These are phyloP conservation scores for Melipona bicolor DNA, from an alignment of 2,888 invertebrate genomes.

Conservation along the genomic window DNA sequence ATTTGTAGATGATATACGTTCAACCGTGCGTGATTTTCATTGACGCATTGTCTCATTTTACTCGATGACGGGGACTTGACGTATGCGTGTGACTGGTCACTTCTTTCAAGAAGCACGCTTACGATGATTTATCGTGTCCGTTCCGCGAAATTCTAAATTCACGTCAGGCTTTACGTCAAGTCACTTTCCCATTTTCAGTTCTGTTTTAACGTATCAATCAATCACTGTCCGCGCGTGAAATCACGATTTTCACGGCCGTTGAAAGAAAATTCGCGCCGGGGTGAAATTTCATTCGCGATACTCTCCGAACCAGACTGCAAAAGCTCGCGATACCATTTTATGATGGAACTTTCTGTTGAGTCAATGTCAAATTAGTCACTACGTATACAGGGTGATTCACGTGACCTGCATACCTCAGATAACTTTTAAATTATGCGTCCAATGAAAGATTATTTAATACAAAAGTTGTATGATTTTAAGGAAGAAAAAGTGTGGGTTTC, in stretches of 20 bases:
- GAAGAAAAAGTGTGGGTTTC: no score
- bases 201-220: not conserved
- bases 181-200: not conserved
- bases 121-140: not conserved
- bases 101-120: not conserved
- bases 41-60: not conserved
- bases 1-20: no score
- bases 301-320: no score
- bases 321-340: no score
- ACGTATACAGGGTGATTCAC: no score
- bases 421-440: no score
- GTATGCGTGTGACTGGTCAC: not conserved
- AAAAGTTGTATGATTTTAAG: no score
- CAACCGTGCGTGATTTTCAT: not conserved
- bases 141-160: not conserved
- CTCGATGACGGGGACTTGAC: not conserved
- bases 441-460: no score
- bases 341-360: no score
- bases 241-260: not conserved
- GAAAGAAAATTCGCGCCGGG: not conserved
- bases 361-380: no score
- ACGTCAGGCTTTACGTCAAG: not conserved
- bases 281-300: not conserved
- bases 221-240: not conserved
- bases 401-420: no score